Evolutionary conservation across 2,797 vertebrate genomes (phyloP).

Genomic region (Gadopsis bispinosus): DNA sequence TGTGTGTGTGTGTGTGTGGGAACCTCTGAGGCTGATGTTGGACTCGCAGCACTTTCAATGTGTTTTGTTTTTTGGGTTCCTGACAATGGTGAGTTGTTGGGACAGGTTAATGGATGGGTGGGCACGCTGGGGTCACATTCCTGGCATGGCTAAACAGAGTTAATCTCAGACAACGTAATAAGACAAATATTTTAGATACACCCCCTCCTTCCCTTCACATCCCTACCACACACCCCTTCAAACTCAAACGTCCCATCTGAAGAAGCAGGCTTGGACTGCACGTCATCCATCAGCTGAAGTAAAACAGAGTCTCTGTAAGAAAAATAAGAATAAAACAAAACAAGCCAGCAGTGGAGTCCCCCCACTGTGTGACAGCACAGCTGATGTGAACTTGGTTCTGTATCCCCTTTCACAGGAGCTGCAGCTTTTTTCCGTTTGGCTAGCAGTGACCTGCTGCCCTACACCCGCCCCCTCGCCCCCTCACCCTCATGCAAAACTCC

Average conservation of each 20-base stretch:
- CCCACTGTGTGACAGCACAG: slow-evolving; percentile 29
- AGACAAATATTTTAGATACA: slow-evolving; percentile 89
- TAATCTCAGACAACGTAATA: slow-evolving; percentile 85
- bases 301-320: slow-evolving; percentile 57
- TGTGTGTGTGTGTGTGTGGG: background rate
- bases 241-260: slow-evolving; percentile 56
- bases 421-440: slow-evolving; percentile 40
- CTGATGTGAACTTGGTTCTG: slow-evolving; percentile 24
- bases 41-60: slow-evolving; percentile 34
- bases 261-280: slow-evolving; percentile 69
- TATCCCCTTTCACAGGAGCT: slow-evolving; percentile 51
- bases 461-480: background rate
- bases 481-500: slow-evolving; percentile 34
- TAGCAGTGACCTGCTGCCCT: background rate
- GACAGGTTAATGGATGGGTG: slow-evolving; percentile 85
- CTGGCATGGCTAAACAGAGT: slow-evolving; percentile 86
- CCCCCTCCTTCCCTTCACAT: slow-evolving; percentile 50
- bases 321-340: slow-evolving; percentile 37
- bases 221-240: slow-evolving; percentile 11
- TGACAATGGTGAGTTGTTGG: slow-evolving; percentile 83
- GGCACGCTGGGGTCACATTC: slow-evolving; percentile 84
- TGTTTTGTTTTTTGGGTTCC: slow-evolving; percentile 64
- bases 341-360: slow-evolving; percentile 8
- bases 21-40: slow-evolving; percentile 10
- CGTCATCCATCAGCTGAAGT: slow-evolving; percentile 82